Conservation (phyloP, 2,888 invertebrate species). For the Syrista parreyssii region DNA sequence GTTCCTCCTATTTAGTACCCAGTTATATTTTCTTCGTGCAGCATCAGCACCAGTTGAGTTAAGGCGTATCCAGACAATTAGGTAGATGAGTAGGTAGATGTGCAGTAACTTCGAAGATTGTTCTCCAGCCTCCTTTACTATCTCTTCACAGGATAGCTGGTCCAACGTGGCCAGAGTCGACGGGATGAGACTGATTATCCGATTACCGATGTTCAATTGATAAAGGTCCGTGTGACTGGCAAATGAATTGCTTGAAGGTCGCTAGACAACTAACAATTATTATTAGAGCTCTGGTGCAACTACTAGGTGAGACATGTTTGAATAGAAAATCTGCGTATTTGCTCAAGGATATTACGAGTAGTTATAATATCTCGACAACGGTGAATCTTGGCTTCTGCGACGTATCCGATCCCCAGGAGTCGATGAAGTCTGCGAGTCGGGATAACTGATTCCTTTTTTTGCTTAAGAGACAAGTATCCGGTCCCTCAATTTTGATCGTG, state of each 20-base stretch:
- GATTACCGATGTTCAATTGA: background rate
- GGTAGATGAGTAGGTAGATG: background rate
- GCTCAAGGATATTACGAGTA: background rate
- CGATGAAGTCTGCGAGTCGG: background rate
- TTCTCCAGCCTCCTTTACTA: background rate
- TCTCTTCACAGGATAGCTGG: background rate
- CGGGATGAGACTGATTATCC: background rate
- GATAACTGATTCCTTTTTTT: background rate
- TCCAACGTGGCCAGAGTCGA: background rate
- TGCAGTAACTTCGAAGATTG: background rate
- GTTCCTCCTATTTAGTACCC: background rate
- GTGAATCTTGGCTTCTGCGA: background rate
- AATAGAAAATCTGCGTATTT: constrained; percentile 6
- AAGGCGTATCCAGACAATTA: background rate
- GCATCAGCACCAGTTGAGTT: no score
- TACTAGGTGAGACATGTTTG: background rate
- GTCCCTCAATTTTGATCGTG: constrained; percentile 2
- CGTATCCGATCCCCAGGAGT: background rate
- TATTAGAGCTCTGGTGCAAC: background rate
- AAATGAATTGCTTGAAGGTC: background rate
- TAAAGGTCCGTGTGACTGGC: background rate
- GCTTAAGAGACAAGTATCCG: background rate
- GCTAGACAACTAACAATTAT: background rate
- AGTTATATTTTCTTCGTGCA: background rate
- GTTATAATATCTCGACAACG: background rate